Base-by-base conservation (phyloP, 2,113 vertebrate genomes). In the Prunella fulvescens region DNA sequence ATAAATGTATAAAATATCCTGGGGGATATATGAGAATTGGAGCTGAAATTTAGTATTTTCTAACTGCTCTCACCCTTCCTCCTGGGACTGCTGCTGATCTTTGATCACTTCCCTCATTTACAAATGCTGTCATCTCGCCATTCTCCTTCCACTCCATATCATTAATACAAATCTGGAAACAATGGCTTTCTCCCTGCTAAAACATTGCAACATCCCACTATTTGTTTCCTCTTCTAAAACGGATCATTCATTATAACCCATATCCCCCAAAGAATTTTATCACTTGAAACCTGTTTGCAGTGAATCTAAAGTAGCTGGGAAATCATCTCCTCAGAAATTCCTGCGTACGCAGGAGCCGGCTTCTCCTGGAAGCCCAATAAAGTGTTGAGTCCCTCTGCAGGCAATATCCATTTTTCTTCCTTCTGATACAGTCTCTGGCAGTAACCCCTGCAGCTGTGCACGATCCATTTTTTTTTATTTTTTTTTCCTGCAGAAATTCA, bases 261-360 rank as follows among this genome's bases (percentile, higher is more conserved):
- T 92, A 96, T 92, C 85, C 96, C 96, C 96, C 83, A 88, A 96
- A 97, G 96, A 96, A 97, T 96, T 97, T 96, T 95, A 97, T 97
- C 96, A 94, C 91, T 94, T 93, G 88, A 94, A 97, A 95, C 87
- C 76, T 94, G 82, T 96, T 97, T 93, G 94, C 94, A 93, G 85
- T 95, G 94, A 95, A 96, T 96, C 90, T 96, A 93, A 97, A 95
- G 94, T 78, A 96, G 95, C 72, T 33, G 19, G 90, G 26, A 94
- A 95, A 94, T 83, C 85, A 90, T 86, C 93, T 91, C 57, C 91
- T 86, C 88, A 90, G 86, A 94, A 94, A 95, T 95, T 96, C 90
- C 80, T 67, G 82, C 1, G 6, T 78, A 66, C 0, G 1, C 90
- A 35, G 72, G 67, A 94, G 82, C 90, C 0, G 26, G 78, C 93